Evolutionary conservation across 2,113 vertebrate species (phyloP), one percentile per base, ranked within the genome.

Genomic region (Crypturellus undulatus): DNA sequence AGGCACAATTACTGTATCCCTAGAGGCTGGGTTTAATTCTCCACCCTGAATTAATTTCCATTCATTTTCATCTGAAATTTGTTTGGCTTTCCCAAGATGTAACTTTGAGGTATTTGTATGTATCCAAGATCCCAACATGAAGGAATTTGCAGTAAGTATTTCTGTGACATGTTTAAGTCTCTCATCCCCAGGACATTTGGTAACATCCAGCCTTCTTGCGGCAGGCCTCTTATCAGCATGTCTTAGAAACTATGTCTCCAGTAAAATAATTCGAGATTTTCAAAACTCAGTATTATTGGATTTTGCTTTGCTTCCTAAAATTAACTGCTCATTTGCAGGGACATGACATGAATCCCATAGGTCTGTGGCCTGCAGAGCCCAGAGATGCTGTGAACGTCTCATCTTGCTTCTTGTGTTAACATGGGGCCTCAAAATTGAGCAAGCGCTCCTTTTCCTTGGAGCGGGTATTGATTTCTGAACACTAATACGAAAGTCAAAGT

Each of bases 1-100:
- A 94, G 75, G 30, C 78, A 89, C 67, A 91, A 92, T 93, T 92
- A 87, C 58, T 65, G 36, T 73, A 36, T 94, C 89, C 79, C 89
- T 85, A 75, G 93, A 89, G 95, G 63, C 64, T 93, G 87, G 91
- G 76, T 94, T 85, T 87, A 92, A 90, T 19, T 68, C 42, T 90
- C 63, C 56, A 70, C 67, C 84, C 81, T 73, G 84, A 91, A 95
- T 87, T 82, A 15, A 92, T 91, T 93, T 94, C 73, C 59, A 91
- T 92, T 93, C 18, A 89, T 94, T 92, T 96, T 78, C 92, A 92
- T 92, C 40, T 34, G 51, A 94, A 94, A 92, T 87, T 52, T 20
- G 22, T 90, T 89, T 91, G 72, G 79, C 47, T 93, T 92, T 81
- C 73, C 69, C 52, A 89, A 83, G 65, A 90, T 68, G 6, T 52